Base-by-base conservation (phyloP, 2,888 invertebrate species). In the Embidobia sp. region DNA sequence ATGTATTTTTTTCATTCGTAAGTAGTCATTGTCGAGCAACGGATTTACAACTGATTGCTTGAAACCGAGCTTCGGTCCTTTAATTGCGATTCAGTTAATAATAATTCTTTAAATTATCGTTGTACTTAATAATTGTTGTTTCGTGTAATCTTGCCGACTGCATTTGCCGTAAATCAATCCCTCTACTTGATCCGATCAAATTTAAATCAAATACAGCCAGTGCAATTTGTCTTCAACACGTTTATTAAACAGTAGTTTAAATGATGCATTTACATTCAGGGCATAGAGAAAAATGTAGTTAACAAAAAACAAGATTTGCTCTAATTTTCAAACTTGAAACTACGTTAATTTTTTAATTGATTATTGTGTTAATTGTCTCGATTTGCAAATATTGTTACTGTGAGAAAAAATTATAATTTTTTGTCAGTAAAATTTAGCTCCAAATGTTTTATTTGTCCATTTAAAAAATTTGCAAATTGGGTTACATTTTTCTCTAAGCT, bases 61-160 rank as follows among this genome's bases (percentile, higher is more conserved):
- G 22, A n/a, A 11, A 3, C 11, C 10, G 11, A 37, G 2, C 10
- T 53, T 59, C 59, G 61, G 53, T 48, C 48, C 72, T 72, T 53
- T 55, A 72, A 63, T 63, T 72, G 13, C 7, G 10, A 46, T 26
- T 55, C 61, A n/a, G n/a, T n/a, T n/a, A n/a, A n/a, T n/a, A 26
- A 61, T 37, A 37, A 10, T 40, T 13, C 11, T 69, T 49, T 42
- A 11, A 33, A 46, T 72, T 53, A 46, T 72, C 35, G 37, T 64
- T 42, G 72, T 73, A 73, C 72, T 73, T 73, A 73, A 73, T 48
- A 27, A 64, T 73, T 64, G 57, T 35, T 22, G 10, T 61, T 35
- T 6, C 26, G 11, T 70, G 31, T 57, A 72, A 48, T 63, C 61
- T 72, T 55, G 61, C 33, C 63, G 29, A 72, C 26, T 53, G 63